Percentiles rank a stretch among this genome's conserved stretches.
Evolutionary conservation across 2,888 invertebrate species (phyloP).

Genomic region (Nomada hirtipes): DNA sequence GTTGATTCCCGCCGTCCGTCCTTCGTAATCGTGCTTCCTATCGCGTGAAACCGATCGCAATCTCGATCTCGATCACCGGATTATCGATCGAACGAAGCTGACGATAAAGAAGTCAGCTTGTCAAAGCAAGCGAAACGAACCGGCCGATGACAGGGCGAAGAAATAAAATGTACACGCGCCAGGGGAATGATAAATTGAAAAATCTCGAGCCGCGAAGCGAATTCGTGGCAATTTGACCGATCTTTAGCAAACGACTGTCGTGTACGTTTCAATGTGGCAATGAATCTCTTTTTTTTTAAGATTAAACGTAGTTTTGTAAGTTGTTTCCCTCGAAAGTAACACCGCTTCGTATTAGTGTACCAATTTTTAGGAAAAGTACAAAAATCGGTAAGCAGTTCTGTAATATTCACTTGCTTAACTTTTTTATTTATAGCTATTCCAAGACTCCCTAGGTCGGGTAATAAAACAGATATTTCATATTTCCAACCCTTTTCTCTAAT

Average conservation of each 20-base stretch:
- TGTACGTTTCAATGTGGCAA: too few relatives aligned
- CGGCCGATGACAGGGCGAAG: not conserved
- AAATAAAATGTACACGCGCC: slow-evolving; percentile 1
- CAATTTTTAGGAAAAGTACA: too few relatives aligned
- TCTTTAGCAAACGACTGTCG: slow-evolving; percentile 1
- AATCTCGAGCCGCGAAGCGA: not conserved
- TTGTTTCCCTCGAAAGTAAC: too few relatives aligned
- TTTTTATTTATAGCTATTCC: too few relatives aligned
- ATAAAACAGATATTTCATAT: too few relatives aligned
- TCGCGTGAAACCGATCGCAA: not conserved
- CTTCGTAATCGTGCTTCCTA: not conserved
- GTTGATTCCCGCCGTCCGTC: not conserved
- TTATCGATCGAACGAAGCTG: not conserved
- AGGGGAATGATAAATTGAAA: slow-evolving; percentile 11
- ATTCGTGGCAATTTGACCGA: slow-evolving; percentile 8
- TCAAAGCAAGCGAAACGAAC: slow-evolving; percentile 9
- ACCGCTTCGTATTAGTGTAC: too few relatives aligned
- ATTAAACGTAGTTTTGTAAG: too few relatives aligned
- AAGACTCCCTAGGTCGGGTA: too few relatives aligned
- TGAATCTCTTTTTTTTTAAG: too few relatives aligned
- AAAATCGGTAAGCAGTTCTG: too few relatives aligned
- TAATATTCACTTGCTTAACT: too few relatives aligned
- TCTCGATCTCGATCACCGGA: not conserved
- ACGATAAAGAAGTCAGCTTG: not conserved
- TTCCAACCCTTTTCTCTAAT: too few relatives aligned